A percentile compares a stretch with the other conserved stretches of the same genome.
These are phyloP conservation scores for Catostylus mosaicus DNA, from an alignment of 30 jellyfish, hydroid and myxozoan genomes.

Conservation along the genomic window DNA sequence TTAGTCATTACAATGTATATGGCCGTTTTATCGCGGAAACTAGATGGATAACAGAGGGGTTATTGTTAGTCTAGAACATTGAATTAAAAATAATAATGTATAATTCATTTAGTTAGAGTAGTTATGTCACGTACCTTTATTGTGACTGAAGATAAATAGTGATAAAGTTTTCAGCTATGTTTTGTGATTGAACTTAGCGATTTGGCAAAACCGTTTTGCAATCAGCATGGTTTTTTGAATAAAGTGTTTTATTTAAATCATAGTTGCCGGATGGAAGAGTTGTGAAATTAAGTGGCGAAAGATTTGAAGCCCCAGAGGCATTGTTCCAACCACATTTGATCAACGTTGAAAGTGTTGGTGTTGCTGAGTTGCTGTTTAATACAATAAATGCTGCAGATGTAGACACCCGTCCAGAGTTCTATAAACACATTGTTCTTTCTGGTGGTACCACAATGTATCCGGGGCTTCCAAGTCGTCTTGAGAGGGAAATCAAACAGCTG, in stretches of 20 bases:
- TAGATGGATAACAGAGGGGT: too few relatives aligned
- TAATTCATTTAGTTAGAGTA: too few relatives aligned
- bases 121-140: too few relatives aligned
- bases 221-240: too few relatives aligned
- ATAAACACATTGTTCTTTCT: conserved; percentile 95
- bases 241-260: neutral
- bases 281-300: conserved; percentile 97
- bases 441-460: conserved; percentile 99
- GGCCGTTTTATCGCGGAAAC: too few relatives aligned
- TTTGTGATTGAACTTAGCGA: too few relatives aligned
- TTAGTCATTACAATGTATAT: too few relatives aligned
- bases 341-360: conserved; percentile 97
- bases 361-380: conserved; percentile 95
- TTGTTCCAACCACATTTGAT: conserved; percentile 96
- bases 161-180: too few relatives aligned
- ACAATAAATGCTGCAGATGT: conserved; percentile 99
- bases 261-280: conserved; percentile 90
- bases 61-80: too few relatives aligned
- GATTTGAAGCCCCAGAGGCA: conserved; percentile 99
- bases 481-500: conserved; percentile 95
- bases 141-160: too few relatives aligned
- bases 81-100: too few relatives aligned
- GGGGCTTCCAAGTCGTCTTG: conserved; percentile 98
- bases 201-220: too few relatives aligned
- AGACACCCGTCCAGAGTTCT: conserved; percentile 97